phyloP scores from a whole-genome alignment of 2,888 invertebrate genomes.

The Zeuzera pyrina region DNA sequence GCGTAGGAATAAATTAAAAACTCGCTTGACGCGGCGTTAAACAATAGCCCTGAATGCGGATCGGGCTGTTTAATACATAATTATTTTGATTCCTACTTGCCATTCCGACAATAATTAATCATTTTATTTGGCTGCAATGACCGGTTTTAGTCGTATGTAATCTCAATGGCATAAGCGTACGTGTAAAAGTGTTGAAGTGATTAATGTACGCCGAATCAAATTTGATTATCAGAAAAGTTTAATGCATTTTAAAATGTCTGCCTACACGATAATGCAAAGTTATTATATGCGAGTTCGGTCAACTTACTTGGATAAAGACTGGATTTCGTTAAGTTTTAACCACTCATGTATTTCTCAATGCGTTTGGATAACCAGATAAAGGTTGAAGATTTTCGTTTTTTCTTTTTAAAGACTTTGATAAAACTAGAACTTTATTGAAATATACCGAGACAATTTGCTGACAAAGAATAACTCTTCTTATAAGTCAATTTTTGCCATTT shows the following conservation, averaged over 20 bases:
- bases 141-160: conserved; percentile 26
- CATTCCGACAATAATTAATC: conserved; percentile 46
- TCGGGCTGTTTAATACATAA: conserved; percentile 27
- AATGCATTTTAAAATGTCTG: neutral
- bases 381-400: no score
- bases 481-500: no score
- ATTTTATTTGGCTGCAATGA: conserved; percentile 38
- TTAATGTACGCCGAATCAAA: conserved; percentile 56
- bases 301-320: conserved; percentile 1
- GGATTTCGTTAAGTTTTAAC: conserved; percentile 38
- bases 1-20: conserved; percentile 21
- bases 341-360: conserved; percentile 22
- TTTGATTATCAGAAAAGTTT: conserved; percentile 45
- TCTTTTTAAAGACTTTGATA: no score
- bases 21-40: conserved; percentile 21
- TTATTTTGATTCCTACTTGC: conserved; percentile 46
- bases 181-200: conserved; percentile 62
- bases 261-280: conserved; percentile 10
- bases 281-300: neutral
- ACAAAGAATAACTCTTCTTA: no score
- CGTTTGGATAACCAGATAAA: no score
- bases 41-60: conserved; percentile 29
- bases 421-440: no score
- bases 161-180: no score
- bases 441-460: no score